Evolutionary conservation across 2,888 invertebrate species (phyloP).

Genomic region (Cheilosia grossa): DNA sequence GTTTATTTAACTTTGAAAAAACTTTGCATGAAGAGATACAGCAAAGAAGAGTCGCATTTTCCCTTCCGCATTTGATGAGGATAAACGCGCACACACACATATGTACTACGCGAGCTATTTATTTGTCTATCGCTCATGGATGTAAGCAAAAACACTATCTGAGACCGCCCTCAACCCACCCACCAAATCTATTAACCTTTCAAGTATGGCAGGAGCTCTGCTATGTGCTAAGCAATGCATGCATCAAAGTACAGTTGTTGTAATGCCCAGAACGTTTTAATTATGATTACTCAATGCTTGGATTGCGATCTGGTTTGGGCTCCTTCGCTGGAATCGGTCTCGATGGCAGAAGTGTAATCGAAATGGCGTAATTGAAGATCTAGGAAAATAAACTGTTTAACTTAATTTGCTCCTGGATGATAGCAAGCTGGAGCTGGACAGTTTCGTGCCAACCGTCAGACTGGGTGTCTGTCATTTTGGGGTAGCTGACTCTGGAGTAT

Average conservation of each 20-base stretch:
- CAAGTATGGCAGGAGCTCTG: not conserved
- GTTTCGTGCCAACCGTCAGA: slow-evolving; percentile 7
- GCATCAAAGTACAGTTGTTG: slow-evolving; percentile 42
- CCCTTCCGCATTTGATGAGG: slow-evolving; percentile 50
- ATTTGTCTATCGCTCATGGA: slow-evolving; percentile 28
- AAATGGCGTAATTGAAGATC: slow-evolving; percentile 51
- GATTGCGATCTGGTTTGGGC: slow-evolving; percentile 17
- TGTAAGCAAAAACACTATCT: slow-evolving; percentile 20
- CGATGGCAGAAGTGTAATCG: not conserved
- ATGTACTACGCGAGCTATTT: slow-evolving; percentile 12
- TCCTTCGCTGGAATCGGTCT: slow-evolving; percentile 1
- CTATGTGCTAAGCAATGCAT: not conserved
- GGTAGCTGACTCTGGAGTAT: not conserved
- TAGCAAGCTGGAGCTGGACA: not conserved
- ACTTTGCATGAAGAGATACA: not conserved
- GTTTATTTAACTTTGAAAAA: slow-evolving; percentile 46
- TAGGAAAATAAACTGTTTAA: slow-evolving; percentile 44
- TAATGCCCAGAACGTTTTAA: slow-evolving; percentile 70
- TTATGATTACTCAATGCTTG: slow-evolving; percentile 65
- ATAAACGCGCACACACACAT: not conserved
- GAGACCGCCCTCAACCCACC: not conserved
- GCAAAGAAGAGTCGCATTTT: slow-evolving; percentile 13
- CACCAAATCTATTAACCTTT: slow-evolving; percentile 38
- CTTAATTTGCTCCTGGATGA: not conserved
- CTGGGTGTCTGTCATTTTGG: slow-evolving; percentile 33